A percentile compares a stretch with the other conserved stretches of the same genome.
phyloP scores from a whole-genome alignment of 2,888 invertebrate species.

The Plutella xylostella region DNA sequence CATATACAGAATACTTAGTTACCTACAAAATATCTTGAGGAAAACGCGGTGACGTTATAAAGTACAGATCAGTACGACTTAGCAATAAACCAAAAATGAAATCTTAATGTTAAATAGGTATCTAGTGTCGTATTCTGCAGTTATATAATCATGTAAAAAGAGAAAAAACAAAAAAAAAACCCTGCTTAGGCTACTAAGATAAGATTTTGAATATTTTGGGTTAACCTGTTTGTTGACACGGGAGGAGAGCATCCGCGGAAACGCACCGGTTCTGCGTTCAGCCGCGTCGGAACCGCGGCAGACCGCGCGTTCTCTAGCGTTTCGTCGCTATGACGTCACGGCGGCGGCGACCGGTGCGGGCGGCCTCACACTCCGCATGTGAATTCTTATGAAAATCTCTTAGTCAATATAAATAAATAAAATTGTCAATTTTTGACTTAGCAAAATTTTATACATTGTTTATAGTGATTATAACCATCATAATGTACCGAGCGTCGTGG shows the following conservation, averaged over 20 bases:
- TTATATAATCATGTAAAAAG: conserved; percentile 62
- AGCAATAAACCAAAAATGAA: conserved; percentile 70
- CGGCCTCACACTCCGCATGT: conserved; percentile 44
- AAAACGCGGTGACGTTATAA: conserved; percentile 28
- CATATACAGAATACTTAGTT: conserved; percentile 48
- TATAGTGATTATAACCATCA: conserved; percentile 57
- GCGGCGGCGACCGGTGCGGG: no score
- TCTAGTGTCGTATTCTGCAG: conserved; percentile 65
- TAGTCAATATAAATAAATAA: conserved; percentile 65
- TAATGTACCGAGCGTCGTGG: conserved; percentile 55
- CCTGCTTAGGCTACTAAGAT: conserved; percentile 63
- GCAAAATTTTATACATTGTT: conserved; percentile 69
- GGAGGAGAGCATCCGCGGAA: no score
- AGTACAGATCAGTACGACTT: conserved; percentile 51
- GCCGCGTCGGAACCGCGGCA: no score
- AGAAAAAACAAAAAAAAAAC: conserved; percentile 58
- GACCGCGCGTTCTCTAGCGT: no score
- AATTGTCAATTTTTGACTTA: conserved; percentile 69
- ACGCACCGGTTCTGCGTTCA: no score
- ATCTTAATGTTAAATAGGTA: conserved; percentile 63
- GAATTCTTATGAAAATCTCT: conserved; percentile 68
- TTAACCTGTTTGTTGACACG: conserved; percentile 46
- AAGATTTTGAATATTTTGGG: conserved; percentile 60
- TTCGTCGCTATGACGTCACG: no score
- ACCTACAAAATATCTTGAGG: conserved; percentile 38